Base-by-base conservation (phyloP, 1,140 invertebrate genomes). In the Drosophila nikananu region DNA sequence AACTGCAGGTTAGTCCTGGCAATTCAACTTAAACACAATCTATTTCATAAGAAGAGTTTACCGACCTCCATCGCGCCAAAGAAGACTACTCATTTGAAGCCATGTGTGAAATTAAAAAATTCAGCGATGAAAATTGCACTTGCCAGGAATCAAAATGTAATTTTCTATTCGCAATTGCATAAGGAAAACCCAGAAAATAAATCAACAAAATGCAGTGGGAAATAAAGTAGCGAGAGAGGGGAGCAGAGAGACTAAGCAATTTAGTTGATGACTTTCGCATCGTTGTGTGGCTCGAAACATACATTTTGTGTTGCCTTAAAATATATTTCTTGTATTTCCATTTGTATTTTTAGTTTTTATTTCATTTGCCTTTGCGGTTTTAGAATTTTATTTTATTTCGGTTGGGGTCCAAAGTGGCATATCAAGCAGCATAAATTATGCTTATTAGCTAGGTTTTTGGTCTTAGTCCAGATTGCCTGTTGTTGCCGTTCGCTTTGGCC, bases 81-180 rank as follows among this genome's bases (percentile, higher is more conserved):
- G 13, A 39, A 51, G 17, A 61, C 62, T n/a, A 42, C 54, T 37
- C 37, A 70, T 83, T 72, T 65, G 37, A 81, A 57, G 59, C 77
- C 51, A 79, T 76, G 84, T 87, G 83, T 87, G 81, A 89, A 87
- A 89, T 89, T 86, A 86, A 86, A 89, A 83, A 87, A 64, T 41
- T 62, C 41, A 27, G 48, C 66, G 48, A 63, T 66, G 46, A 64
- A 78, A 84, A 62, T 83, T 64, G 55, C 48, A 59, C 58, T 60
- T 63, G 46, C 57, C 48, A 17, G 55, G 39, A 15, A 65, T 80
- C 46, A 65, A 60, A 80, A 75, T 55, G 59, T 74, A 55, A 73
- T 72, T 72, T 72, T 35, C 51, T 42, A 54, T 17, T 35, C 7
- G 44, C 46, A 32, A 37, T 66, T 66, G 35, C 39, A 66, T 19